A percentile compares a stretch with the other conserved stretches of the same genome.
phyloP scores from a whole-genome alignment of 2,888 invertebrate genomes.

The Cephus spinipes region DNA sequence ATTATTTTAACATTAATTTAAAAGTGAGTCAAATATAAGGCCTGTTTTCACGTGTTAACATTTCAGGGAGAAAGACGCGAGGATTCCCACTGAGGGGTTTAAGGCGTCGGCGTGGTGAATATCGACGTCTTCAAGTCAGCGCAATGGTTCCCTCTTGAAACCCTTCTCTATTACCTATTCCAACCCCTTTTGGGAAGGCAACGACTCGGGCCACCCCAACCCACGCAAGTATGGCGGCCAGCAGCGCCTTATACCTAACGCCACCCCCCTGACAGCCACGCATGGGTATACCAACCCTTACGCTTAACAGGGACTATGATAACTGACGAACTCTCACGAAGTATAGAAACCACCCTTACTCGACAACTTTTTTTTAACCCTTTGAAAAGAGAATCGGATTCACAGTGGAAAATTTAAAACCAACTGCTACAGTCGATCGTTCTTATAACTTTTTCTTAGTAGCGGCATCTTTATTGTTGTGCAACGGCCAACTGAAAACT shows the following conservation, averaged over 20 bases:
- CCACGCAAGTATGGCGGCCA: constrained; percentile 55
- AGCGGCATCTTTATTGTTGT: background rate
- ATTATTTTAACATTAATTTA: background rate
- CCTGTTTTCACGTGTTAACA: background rate
- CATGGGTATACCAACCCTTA: background rate
- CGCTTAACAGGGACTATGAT: background rate
- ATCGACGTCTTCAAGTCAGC: constrained; percentile 54
- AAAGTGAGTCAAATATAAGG: background rate
- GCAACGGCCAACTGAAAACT: background rate
- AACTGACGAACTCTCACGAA: background rate
- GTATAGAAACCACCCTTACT: background rate
- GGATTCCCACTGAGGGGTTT: background rate
- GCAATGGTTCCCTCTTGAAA: constrained; percentile 31
- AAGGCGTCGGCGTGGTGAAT: constrained; percentile 40
- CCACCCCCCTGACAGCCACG: constrained; percentile 26
- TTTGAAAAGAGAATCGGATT: background rate
- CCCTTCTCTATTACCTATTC: constrained; percentile 5
- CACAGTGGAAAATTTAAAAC: background rate
- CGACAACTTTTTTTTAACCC: background rate
- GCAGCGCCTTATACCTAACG: constrained; percentile 32
- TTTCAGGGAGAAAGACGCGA: background rate
- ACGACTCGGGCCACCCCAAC: constrained; percentile 45
- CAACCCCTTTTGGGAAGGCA: constrained; percentile 48
- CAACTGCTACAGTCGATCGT: background rate
- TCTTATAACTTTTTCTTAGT: background rate